Evolutionary conservation across 2,888 invertebrate genomes (phyloP), one percentile per base, ranked within the genome.

Genomic region (Acronicta alni): DNA sequence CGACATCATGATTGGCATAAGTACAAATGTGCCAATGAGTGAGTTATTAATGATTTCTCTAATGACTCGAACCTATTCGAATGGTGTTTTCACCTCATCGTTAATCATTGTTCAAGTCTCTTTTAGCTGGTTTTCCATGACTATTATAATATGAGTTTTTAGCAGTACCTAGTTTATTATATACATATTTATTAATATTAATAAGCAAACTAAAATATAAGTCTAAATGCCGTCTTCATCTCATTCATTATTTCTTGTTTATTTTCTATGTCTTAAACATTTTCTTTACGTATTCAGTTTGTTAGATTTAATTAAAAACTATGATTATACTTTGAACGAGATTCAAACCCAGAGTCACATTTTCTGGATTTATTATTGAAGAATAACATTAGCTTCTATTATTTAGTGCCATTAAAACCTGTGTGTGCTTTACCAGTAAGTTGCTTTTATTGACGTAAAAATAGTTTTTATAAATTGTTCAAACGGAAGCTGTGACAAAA

Each of bases 41-140:
- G 61, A 78, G 79, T 81, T 85, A 84, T 81, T 87, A 84, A 85
- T 88, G 81, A 79, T 85, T 82, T 82, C 81, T 81, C 79, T 77
- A 77, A 75, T 74, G 79, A 75, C 67, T 65, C 58, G 64, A 47
- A 49, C 55, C 54, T 75, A 58, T 64, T 52, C 52, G 48, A 61
- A 51, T 51, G 47, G 60, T 74, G 70, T 76, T 73, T 77, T 74
- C 73, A 64, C 80, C 65, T 70, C 59, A 61, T 64, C 76, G 82
- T 84, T 73, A 79, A 82, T 84, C 81, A 82, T 77, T 72, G 75
- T 75, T 62, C 57, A 59, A 60, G 58, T 46, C 62, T 65, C 59
- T 73, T 46, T 55, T 44, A 54, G 56, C 42, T 48, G 35, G 57
- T 61, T 63, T 72, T 75, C 48, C 68, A 61, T 58, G 48, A 47